Percentiles rank a stretch among this genome's conserved stretches.
Evolutionary conservation across 2,888 invertebrate species (phyloP).

Genomic region (Sisyra terminalis): DNA sequence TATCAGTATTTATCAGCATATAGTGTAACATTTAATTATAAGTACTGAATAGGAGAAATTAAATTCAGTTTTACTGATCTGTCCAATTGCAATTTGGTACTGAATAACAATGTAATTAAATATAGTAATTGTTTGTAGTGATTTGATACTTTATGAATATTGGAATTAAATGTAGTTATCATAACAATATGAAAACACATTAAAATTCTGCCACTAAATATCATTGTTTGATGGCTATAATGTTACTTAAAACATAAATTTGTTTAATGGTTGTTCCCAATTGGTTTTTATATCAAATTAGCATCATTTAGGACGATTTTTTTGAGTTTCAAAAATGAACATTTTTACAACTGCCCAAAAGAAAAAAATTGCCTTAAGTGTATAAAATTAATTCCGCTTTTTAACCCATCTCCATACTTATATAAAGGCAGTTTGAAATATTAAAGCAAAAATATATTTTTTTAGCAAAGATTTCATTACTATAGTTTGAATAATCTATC

Average conservation of each 20-base stretch:
- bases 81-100: constrained; percentile 1
- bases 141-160: constrained; percentile 3
- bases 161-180: neutral
- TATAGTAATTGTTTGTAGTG: constrained; percentile 2
- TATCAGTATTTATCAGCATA: no score
- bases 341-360: neutral
- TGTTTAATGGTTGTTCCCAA: neutral
- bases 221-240: no score
- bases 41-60: no score
- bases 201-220: no score
- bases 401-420: neutral
- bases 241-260: neutral
- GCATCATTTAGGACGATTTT: neutral
- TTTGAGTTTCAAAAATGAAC: neutral
- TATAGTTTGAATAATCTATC: neutral
- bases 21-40: no score
- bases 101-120: neutral
- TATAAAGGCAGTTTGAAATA: constrained; percentile 1
- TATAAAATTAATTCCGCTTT: no score
- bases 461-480: constrained; percentile 3
- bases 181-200: neutral
- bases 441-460: constrained; percentile 7
- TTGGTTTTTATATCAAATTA: neutral
- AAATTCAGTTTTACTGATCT: neutral
- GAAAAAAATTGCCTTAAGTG: no score